Evolutionary conservation across 2,797 vertebrate genomes (phyloP).

Genomic region (Valencia hispanica): DNA sequence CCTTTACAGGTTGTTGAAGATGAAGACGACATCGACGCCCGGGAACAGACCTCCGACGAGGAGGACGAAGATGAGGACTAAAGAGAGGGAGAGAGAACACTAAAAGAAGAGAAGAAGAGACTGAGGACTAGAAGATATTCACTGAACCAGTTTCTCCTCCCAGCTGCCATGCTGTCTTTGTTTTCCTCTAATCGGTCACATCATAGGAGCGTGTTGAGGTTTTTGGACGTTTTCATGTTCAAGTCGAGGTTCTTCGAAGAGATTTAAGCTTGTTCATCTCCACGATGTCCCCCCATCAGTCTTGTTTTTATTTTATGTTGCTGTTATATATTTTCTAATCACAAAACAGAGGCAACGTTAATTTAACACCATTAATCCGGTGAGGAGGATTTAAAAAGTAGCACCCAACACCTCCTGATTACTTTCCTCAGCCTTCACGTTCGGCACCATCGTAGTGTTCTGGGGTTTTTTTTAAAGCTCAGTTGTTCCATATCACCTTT

Average conservation of each 20-base stretch:
- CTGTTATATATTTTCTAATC: constrained; percentile 41
- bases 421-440: background rate
- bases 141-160: constrained; percentile 50
- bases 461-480: constrained; percentile 28
- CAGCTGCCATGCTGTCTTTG: constrained; percentile 50
- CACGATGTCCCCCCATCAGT: constrained; percentile 31
- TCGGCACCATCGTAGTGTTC: constrained; percentile 21
- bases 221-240: constrained; percentile 46
- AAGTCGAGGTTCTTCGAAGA: constrained; percentile 7
- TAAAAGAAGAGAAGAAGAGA: constrained; percentile 49
- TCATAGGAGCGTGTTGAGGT: constrained; percentile 41
- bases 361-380: constrained; percentile 30
- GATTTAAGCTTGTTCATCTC: constrained; percentile 61
- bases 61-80: constrained; percentile 81
- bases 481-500: constrained; percentile 30
- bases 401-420: too few species aligned
- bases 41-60: constrained; percentile 86
- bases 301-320: constrained; percentile 46
- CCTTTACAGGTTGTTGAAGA: constrained; percentile 89
- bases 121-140: constrained; percentile 47
- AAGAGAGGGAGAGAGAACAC: constrained; percentile 43
- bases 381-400: constrained; percentile 36
- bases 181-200: constrained; percentile 27
- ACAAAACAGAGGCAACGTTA: constrained; percentile 15
- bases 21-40: constrained; percentile 92